A percentile compares a stretch with the other conserved stretches of the same genome.
Evolutionary conservation across 2,113 vertebrate species (phyloP).

Genomic region (Hipposideros armiger): DNA sequence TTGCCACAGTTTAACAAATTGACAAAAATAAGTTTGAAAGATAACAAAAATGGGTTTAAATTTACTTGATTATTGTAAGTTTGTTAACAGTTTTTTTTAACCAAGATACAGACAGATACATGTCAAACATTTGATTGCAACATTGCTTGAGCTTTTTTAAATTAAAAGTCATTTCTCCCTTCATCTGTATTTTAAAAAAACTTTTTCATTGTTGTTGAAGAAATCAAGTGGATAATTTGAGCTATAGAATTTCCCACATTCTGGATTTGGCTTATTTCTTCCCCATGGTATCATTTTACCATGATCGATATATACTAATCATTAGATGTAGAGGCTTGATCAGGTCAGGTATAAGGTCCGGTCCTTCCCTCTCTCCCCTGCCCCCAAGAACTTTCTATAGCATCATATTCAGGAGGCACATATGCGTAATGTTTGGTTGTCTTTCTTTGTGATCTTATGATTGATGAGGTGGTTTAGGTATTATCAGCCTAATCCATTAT

Average conservation of each 20-base stretch:
- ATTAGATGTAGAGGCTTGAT: not conserved
- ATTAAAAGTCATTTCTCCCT: not conserved
- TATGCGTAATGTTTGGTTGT: not conserved
- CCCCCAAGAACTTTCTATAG: not conserved
- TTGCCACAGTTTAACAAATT: not conserved
- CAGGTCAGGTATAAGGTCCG: not conserved
- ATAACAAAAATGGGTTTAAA: not conserved
- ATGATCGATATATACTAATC: not conserved
- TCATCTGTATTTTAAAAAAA: not conserved
- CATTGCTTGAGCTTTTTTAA: not conserved
- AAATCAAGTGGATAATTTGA: not conserved
- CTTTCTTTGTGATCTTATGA: constrained; percentile 25
- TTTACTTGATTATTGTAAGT: constrained; percentile 13
- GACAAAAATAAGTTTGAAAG: not conserved
- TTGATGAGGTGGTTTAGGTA: not conserved
- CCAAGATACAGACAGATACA: not conserved
- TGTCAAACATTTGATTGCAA: not conserved
- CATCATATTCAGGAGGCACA: not conserved
- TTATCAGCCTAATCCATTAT: not conserved
- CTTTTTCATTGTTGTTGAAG: not conserved
- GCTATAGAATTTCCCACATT: not conserved
- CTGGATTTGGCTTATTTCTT: not conserved
- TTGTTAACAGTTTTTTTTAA: constrained; percentile 13
- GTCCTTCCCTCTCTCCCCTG: no score
- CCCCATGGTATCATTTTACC: not conserved